These are phyloP conservation scores for Ceriagrion tenellum DNA, from an alignment of 2,888 invertebrate genomes.

Conservation along the genomic window DNA sequence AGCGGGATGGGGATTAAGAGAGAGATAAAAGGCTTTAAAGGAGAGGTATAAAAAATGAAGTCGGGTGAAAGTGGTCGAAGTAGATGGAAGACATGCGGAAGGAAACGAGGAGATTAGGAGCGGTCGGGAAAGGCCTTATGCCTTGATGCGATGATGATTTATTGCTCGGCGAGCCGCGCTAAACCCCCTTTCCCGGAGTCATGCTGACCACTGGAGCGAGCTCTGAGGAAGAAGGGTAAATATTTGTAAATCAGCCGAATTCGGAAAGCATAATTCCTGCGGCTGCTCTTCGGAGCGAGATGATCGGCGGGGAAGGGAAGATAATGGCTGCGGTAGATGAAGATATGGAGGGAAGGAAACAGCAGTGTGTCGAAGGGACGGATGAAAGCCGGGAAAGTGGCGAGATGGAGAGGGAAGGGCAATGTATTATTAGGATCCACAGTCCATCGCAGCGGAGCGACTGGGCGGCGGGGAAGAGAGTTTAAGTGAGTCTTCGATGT, in stretches of 20 bases:
- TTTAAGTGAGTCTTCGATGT: background rate
- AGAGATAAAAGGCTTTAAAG: background rate
- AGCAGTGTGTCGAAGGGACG: background rate
- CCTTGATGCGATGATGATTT: background rate
- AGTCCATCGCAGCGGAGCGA: background rate
- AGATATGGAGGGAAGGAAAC: background rate
- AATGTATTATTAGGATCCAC: background rate
- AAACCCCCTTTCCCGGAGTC: background rate
- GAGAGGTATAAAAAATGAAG: background rate
- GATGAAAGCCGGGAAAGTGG: background rate
- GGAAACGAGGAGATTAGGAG: background rate
- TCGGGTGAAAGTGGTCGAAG: too few species aligned
- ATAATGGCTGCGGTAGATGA: constrained; percentile 26
- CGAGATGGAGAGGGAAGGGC: background rate
- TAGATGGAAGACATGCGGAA: background rate
- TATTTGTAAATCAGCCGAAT: constrained; percentile 28
- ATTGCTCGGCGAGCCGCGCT: background rate
- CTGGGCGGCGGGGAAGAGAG: background rate
- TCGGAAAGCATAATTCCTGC: constrained; percentile 12
- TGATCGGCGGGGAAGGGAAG: background rate
- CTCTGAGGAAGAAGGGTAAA: background rate
- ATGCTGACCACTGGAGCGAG: background rate
- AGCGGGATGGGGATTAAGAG: background rate
- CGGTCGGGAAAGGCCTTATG: background rate
- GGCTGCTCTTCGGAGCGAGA: constrained; percentile 2